Percentiles rank a stretch among this genome's conserved stretches.
phyloP scores from a whole-genome alignment of 2,113 vertebrate genomes.

The Zeus faber region DNA sequence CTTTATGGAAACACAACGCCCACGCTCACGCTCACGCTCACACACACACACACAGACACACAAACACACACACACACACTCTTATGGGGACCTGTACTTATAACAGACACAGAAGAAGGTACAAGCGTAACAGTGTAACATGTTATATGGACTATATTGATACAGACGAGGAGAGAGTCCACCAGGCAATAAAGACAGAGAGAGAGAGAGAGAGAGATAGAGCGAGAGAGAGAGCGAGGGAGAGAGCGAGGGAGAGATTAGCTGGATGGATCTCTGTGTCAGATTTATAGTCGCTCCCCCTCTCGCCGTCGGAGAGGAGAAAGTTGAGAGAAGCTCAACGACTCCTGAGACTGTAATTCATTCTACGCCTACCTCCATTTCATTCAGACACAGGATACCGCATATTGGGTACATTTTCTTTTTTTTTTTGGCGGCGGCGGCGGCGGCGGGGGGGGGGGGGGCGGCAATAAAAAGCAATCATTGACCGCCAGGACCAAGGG shows the following conservation, averaged over 20 bases:
- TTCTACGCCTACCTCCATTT: constrained; percentile 28
- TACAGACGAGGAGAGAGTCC: not conserved
- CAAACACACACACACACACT: not conserved
- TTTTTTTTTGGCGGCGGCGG: not conserved
- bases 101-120: too few species aligned
- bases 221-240: not conserved
- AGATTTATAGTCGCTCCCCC: constrained; percentile 57
- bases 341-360: constrained; percentile 53
- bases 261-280: constrained; percentile 41
- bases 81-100: too few species aligned
- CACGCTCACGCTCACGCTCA: not conserved
- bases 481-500: constrained; percentile 55
- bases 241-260: not conserved
- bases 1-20: not conserved
- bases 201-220: not conserved
- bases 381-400: constrained; percentile 45
- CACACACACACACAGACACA: not conserved
- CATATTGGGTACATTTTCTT: constrained; percentile 38
- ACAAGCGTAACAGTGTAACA: not conserved
- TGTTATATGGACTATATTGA: not conserved
- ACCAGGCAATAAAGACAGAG: not conserved
- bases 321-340: constrained; percentile 47
- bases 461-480: constrained; percentile 57
- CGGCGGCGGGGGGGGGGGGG: too few species aligned
- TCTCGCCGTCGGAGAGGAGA: constrained; percentile 35